phyloP scores from a whole-genome alignment of 1,140 invertebrate species.

The Gonatopus flavifemur region DNA sequence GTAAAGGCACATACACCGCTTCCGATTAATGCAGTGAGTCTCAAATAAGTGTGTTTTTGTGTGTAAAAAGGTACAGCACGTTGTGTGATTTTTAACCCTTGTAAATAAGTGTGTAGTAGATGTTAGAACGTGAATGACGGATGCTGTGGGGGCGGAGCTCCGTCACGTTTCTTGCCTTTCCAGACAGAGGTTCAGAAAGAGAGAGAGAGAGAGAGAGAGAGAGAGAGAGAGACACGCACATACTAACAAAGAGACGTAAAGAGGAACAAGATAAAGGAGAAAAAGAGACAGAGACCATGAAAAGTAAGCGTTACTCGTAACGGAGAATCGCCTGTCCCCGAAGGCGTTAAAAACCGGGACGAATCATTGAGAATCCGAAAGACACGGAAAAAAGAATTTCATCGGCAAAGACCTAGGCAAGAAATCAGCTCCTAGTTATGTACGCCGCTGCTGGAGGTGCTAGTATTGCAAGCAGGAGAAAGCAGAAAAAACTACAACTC shows the following conservation, averaged over 20 bases:
- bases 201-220: not conserved
- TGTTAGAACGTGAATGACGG: constrained; percentile 27
- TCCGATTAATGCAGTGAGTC: no score
- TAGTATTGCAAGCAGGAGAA: constrained; percentile 50
- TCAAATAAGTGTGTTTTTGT: no score
- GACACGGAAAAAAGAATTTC: not conserved
- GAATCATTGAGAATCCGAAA: not conserved
- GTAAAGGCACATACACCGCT: no score
- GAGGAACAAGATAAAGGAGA: not conserved
- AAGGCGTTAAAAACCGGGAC: constrained; percentile 38
- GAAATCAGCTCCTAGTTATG: constrained; percentile 30
- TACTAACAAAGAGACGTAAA: not conserved
- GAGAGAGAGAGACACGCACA: not conserved
- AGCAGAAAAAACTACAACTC: constrained; percentile 48
- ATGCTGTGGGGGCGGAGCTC: constrained; percentile 28
- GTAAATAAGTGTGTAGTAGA: not conserved
- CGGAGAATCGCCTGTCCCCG: constrained; percentile 33
- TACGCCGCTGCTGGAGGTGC: constrained; percentile 53
- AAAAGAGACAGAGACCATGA: constrained; percentile 16
- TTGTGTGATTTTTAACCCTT: not conserved
- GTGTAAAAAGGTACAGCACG: no score
- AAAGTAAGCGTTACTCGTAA: constrained; percentile 28
- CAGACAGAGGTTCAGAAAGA: constrained; percentile 25
- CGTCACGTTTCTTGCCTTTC: constrained; percentile 46
- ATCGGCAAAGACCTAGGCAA: not conserved